Conservation (phyloP, 1,140 invertebrate species). For the Rhyzopertha dominica region DNA sequence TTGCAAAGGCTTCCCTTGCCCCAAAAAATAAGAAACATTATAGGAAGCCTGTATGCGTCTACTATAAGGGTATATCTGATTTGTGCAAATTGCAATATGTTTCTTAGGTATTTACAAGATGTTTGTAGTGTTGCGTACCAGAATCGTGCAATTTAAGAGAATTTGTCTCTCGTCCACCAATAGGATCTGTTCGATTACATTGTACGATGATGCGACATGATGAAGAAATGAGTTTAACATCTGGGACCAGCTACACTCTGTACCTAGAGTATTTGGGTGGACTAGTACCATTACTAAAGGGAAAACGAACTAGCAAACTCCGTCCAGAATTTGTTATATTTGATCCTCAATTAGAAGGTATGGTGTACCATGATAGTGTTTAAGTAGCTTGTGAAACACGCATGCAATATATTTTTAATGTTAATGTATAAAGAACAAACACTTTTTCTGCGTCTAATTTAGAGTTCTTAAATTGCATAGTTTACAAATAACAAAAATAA, state of each 20-base stretch:
- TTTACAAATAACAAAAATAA: too few species aligned
- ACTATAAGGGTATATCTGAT: conserved; percentile 77
- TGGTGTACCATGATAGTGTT: conserved; percentile 20
- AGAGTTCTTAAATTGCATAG: too few species aligned
- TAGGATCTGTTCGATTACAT: conserved; percentile 77
- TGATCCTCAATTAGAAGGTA: conserved; percentile 82
- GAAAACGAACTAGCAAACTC: conserved; percentile 92
- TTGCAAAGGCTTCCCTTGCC: conserved; percentile 76
- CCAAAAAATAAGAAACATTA: conserved; percentile 71
- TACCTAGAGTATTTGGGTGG: conserved; percentile 96
- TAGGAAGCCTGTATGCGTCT: conserved; percentile 87
- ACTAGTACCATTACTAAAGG: conserved; percentile 91
- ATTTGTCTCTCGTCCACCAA: conserved; percentile 89
- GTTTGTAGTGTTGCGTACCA: conserved; percentile 85
- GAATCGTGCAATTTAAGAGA: conserved; percentile 80
- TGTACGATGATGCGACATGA: conserved; percentile 96
- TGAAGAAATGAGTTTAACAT: conserved; percentile 62
- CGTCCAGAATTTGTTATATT: conserved; percentile 98
- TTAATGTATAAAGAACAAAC: not conserved
- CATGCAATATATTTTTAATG: not conserved
- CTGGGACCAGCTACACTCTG: conserved; percentile 84
- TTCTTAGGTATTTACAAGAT: conserved; percentile 6
- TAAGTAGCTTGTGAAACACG: too few species aligned
- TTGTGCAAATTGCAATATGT: not conserved
- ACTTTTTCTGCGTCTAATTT: too few species aligned